Evolutionary conservation across 2,113 vertebrate genomes (phyloP), one percentile per base, ranked within the genome.

Genomic region (Pandion haliaetus): DNA sequence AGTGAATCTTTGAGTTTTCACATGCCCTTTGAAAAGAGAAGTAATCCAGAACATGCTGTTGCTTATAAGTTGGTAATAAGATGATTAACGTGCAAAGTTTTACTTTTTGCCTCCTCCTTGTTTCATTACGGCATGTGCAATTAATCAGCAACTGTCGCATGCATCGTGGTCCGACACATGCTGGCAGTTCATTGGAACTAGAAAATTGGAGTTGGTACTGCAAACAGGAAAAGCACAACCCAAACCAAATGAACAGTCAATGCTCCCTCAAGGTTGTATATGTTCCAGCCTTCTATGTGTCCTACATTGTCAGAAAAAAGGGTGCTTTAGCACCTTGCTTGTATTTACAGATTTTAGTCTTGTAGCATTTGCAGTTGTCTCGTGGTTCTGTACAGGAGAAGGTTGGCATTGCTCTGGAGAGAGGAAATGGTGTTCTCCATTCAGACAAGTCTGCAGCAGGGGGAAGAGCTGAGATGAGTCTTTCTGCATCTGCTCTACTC

Each of bases 81-180:
- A 14, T 17, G 45, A 42, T 59, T 23, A 70, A 18, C 20, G 38
- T 44, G 23, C 44, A 32, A 28, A 81, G 32, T 28, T 52, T 52
- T 52, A 4, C 8, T 58, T n/a, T n/a, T 55, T 59, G 45, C 28
- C n/a, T 25, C 19, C 19, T 52, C 24, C 40, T 31, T 24, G 7
- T 45, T 55, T 31, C 32, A 10, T 31, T 40, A 1, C 25, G 47
- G 76, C n/a, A 10, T 1, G 24, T 5, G 28, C 20, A 5, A 5
- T 29, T 26, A 5, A 19, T 31, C 6, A 5, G 38, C 36, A 25
- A 1, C 32, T 14, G 36, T 32, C 5, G 2, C 5, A 1, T 10
- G 31, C 16, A 0, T 24, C 3, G 9, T 23, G 58, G 40, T 44
- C 47, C 14, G 2, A 16, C 36, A 1, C 2, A 3, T n/a, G 59